Base-by-base conservation (phyloP, 2,113 vertebrate genomes). In the Galbula dea region DNA sequence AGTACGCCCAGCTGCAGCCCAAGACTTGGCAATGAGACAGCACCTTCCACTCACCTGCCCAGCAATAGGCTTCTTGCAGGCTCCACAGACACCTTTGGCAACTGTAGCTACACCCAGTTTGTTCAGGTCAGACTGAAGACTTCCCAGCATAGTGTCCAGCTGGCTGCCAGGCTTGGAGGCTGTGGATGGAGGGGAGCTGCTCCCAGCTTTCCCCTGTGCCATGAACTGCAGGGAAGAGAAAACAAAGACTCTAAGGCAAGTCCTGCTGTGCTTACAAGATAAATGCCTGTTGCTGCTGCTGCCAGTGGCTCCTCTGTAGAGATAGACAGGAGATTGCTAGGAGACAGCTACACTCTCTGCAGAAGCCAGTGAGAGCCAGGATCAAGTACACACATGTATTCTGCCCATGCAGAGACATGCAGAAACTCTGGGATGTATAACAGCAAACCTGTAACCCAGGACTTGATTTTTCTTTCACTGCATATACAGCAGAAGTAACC, bases 141-240 rank as follows among this genome's bases (percentile, higher is more conserved):
- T 99, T 36, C 99, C 99, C 72, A 99, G 97, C 99, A 99, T 99
- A 97, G 98, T 99, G 97, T 99, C 99, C 85, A 99, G 97, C 96
- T 99, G 99, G 97, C 99, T 99, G 90, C 99, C 99, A 22, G 99
- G 99, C 22, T 98, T 99, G 2, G 98, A 98, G 45, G 98, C 92
- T 12, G 96, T 98, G 10, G 98, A 96, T 2, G 98, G 97, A 4
- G 98, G 98, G 30, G 98, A 98, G 92, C 93, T 95, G 88, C 95
- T 98, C 34, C 98, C 98, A 0, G 97, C 96, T 94, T 98, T 99
- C 46, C 99, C 99, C 94, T 99, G 99, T 1, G 99, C 97, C 99
- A 99, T 99, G 86, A 99, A 99, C 99, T 99, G 97, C 30, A 84
- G 46, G 43, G 43, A 78, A 89, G 21, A 91, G 34, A 83, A 65